phyloP scores from a whole-genome alignment of 1,140 invertebrate genomes.

The Lineus longissimus region DNA sequence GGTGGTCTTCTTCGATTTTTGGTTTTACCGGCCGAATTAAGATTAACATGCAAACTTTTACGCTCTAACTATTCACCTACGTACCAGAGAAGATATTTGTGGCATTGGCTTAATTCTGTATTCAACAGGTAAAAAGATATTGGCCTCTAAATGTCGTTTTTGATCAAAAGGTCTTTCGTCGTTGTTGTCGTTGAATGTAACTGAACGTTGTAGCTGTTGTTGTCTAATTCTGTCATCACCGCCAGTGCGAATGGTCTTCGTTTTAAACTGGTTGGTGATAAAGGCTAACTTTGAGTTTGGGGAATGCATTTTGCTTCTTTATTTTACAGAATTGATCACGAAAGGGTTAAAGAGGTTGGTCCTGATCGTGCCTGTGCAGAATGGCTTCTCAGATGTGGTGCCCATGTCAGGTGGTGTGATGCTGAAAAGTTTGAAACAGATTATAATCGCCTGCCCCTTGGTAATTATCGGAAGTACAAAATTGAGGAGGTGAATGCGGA shows the following conservation, averaged over 20 bases:
- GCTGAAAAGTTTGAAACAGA: slow-evolving; percentile 59
- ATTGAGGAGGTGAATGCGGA: slow-evolving; percentile 73
- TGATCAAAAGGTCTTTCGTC: no score
- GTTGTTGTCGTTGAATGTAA: no score
- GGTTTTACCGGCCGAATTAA: not conserved
- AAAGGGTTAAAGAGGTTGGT: slow-evolving; percentile 70
- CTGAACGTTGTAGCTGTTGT: not conserved
- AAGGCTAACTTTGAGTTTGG: no score
- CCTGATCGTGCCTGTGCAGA: slow-evolving; percentile 84
- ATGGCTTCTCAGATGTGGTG: slow-evolving; percentile 82
- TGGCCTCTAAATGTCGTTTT: not conserved
- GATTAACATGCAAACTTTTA: no score
- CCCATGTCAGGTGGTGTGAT: slow-evolving; percentile 66
- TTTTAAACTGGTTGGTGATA: no score
- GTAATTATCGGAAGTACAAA: slow-evolving; percentile 50
- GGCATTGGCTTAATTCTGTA: slow-evolving; percentile 26
- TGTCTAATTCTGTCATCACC: not conserved
- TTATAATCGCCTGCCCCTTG: slow-evolving; percentile 66
- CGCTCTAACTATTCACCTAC: no score
- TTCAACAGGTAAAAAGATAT: slow-evolving; percentile 23
- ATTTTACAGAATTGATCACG: slow-evolving; percentile 61
- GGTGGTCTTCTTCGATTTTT: not conserved
- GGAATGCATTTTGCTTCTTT: no score
- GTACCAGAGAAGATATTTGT: slow-evolving; percentile 11
- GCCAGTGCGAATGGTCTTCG: no score